Base-by-base conservation (phyloP, 2,113 vertebrate species). In the Andinoacara biseriatus region DNA sequence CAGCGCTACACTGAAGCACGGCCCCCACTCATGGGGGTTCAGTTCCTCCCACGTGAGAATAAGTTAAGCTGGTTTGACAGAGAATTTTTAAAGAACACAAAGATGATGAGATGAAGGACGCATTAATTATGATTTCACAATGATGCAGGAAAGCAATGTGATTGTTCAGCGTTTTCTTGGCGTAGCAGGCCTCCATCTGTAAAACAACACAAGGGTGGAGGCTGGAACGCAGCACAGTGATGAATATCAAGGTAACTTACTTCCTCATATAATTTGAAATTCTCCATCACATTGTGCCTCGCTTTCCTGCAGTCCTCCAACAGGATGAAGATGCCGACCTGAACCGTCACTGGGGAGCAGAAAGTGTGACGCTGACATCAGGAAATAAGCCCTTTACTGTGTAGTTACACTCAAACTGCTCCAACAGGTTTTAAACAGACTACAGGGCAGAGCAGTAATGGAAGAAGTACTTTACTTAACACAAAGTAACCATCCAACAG, bases 291-390 rank as follows among this genome's bases (percentile, higher is more conserved):
- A 46, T 18, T 43, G 54, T 74, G 17, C 14, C n/a, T 5, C 35
- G 24, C n/a, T 33, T 78, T 86, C 13, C 35, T 84, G 56, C 22
- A 40, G 20, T 11, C 13, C 13, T 8, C 24, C 15, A 6, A 62
- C 83, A 77, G 38, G 80, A 80, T 63, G 52, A 82, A 22, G 31
- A 58, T 33, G 29, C 3, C 38, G 24, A 58, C 46, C 81, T 62
- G n/a, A 74, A 43, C 46, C 7, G 15, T 7, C n/a, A 52, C 9
- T 17, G 5, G 35, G n/a, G 11, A 31, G 17, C 2, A 40, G 18
- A 7, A 52, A 38, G 20, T 29, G 7, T 35, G 31, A 74, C 24
- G 2, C 58, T 24, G 33, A 52, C 11, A 29, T 43, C 78, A 84
- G 83, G 81, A 89, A 83, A 60, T 26, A 7, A 29, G 14, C 24